A percentile compares a stretch with the other conserved stretches of the same genome.
These are phyloP conservation scores for Drosophila funebris DNA, from an alignment of 1,140 invertebrate species.

Conservation along the genomic window DNA sequence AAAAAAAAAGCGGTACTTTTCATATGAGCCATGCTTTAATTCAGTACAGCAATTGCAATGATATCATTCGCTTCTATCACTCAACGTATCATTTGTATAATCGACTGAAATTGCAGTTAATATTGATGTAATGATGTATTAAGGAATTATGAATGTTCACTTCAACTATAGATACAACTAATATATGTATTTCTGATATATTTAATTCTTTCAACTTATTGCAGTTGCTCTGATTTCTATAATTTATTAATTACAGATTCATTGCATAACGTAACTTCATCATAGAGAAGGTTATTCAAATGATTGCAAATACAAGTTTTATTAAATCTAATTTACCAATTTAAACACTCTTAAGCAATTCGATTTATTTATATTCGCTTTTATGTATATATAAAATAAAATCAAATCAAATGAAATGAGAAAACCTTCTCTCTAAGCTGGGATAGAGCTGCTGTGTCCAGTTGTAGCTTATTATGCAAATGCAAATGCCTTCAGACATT, in stretches of 20 bases:
- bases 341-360: not conserved
- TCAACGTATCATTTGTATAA: too few species aligned
- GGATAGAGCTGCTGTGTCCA: conserved; percentile 57
- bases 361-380: not conserved
- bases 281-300: too few species aligned
- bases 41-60: not conserved
- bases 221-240: too few species aligned
- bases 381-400: not conserved
- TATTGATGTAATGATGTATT: too few species aligned
- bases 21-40: not conserved
- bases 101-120: too few species aligned
- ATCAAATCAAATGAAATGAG: not conserved
- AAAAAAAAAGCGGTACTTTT: not conserved
- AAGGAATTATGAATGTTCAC: too few species aligned
- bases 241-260: too few species aligned
- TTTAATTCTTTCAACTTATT: too few species aligned
- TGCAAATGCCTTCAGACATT: conserved; percentile 50
- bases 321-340: not conserved
- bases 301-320: not conserved
- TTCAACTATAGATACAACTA: too few species aligned
- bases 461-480: conserved; percentile 71
- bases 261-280: too few species aligned
- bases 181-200: too few species aligned
- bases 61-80: not conserved
- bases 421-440: conserved; percentile 37